Conservation (phyloP, 2,113 vertebrate species). For the Glareola pratincola region DNA sequence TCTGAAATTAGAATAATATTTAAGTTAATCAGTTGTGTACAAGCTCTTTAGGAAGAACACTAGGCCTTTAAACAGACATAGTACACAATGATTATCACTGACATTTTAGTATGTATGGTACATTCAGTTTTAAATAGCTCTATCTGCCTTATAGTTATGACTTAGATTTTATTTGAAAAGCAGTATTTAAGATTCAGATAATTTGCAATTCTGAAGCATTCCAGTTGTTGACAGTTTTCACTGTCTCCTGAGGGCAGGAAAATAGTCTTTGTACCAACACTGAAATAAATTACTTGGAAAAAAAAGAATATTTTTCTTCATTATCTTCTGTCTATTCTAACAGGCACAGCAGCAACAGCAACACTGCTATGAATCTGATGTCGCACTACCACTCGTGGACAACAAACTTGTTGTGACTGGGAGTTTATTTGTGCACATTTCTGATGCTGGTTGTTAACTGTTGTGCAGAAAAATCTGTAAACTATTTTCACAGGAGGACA, state of each 20-base stretch:
- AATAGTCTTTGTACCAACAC: neutral
- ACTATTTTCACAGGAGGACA: neutral
- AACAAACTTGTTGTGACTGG: neutral
- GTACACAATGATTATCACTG: neutral
- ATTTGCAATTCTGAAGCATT: neutral
- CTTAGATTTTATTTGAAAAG: constrained; percentile 9
- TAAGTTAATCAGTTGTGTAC: neutral
- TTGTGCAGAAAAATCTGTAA: neutral
- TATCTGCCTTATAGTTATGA: neutral
- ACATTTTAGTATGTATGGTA: neutral
- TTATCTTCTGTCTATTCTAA: neutral
- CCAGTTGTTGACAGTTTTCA: neutral
- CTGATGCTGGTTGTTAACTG: neutral
- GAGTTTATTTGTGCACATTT: neutral
- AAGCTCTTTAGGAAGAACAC: neutral
- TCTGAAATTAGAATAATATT: neutral
- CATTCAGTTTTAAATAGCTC: neutral
- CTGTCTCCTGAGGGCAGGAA: neutral
- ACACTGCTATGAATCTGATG: neutral
- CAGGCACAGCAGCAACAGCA: neutral
- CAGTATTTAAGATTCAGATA: neutral
- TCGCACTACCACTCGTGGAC: neutral
- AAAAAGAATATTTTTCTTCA: neutral
- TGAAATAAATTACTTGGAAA: neutral
- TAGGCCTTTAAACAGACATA: neutral